Evolutionary conservation across 2,797 vertebrate genomes (phyloP), one percentile per base, ranked within the genome.

Genomic region (Phalanger gymnotis): DNA sequence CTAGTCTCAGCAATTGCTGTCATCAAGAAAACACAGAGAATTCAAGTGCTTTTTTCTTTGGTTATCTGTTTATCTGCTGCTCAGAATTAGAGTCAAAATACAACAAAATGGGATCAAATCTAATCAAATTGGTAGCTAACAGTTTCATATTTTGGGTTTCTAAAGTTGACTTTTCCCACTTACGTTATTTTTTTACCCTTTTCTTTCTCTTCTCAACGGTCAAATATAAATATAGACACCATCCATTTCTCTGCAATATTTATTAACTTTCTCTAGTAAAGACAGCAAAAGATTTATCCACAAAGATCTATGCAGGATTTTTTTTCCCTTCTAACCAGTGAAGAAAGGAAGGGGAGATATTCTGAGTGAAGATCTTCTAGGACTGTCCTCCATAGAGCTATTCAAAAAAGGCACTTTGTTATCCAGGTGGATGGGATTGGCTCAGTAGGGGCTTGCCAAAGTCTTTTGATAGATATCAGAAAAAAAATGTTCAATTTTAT

Each of bases 181-280:
- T 7, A 34, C 0, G 0, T 27, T 47, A 66, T 66, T 34, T 19
- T 14, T 40, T 6, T 1, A 12, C 0, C 1, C 0, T 28, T 87
- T 4, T 22, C 34, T 9, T 27, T 93, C n/a, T 47, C 12, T 5
- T 40, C 53, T n/a, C 53, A 90, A 89, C 27, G 0, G 25, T 1
- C 47, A 25, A 28, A 40, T 0, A 19, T n/a, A 56, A 73, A 27
- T 54, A 81, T 0, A 57, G 58, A 11, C 19, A 54, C 51, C 90
- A 6, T 2, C 5, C 3, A 52, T 30, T 31, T 52, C n/a, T 81
- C 91, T 90, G 11, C 27, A 56, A 9, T 30, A 51, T 40, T 57
- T 28, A 58, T 91, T 51, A 19, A 6, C 30, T 89, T 92, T 31
- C 91, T 93, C 54, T 31, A 28, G 47, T 47, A 91, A 53, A 81